Conservation (phyloP, 1,140 invertebrate species). For the Conus betulinus region DNA sequence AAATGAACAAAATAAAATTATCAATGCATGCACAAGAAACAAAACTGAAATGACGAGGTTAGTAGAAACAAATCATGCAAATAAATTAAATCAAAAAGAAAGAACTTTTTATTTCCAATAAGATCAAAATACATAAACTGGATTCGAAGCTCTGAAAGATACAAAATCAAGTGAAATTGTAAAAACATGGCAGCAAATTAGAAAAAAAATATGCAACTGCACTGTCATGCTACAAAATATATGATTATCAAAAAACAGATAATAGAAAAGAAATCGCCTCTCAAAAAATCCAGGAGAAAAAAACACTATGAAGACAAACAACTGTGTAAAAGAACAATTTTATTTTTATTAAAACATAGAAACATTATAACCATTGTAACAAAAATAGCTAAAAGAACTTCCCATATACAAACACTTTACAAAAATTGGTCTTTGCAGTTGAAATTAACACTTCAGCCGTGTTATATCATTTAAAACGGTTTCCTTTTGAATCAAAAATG, state of each 20-base stretch:
- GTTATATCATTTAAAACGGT: neutral
- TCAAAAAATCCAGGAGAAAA: conserved; percentile 27
- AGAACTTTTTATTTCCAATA: conserved; percentile 51
- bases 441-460: conserved; percentile 28
- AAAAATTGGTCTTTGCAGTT: conserved; percentile 62
- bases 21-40: neutral
- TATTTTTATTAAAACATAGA: conserved; percentile 68
- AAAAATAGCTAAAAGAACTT: conserved; percentile 67
- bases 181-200: conserved; percentile 45
- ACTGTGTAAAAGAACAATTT: conserved; percentile 61
- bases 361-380: conserved; percentile 60
- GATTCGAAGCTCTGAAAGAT: conserved; percentile 47
- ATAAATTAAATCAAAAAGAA: conserved; percentile 39
- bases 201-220: conserved; percentile 38
- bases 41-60: neutral
- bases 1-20: neutral
- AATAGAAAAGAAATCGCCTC: conserved; percentile 31
- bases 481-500: neutral
- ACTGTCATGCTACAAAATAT: conserved; percentile 25
- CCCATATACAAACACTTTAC: conserved; percentile 68
- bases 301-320: conserved; percentile 54
- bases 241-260: conserved; percentile 24
- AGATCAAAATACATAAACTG: conserved; percentile 50
- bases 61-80: conserved; percentile 41
- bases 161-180: conserved; percentile 51